Evolutionary conservation across 2,888 invertebrate genomes (phyloP), one percentile per base, ranked within the genome.

Genomic region (Agonopterix subpropinquella): DNA sequence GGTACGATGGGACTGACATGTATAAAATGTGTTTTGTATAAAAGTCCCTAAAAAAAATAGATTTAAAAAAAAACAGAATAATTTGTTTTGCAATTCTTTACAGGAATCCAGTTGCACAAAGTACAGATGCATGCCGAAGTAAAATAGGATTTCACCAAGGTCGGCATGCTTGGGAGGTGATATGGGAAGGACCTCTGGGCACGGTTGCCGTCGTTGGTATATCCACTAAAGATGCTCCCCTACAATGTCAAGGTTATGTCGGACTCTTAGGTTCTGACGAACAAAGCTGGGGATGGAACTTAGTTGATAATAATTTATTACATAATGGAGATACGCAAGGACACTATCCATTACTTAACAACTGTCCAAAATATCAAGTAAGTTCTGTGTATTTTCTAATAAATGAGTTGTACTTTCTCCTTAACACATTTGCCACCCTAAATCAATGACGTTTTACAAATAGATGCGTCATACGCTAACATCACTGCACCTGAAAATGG

Each of bases 211-310:
- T 99, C 43, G 94, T 99, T 68, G 99, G 97, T 41, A 94, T 98
- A 67, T 96, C 98, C 44, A 98, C 98, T 1, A 96, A 95, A 87
- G 97, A 98, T 73, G 97, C 98, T 8, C 92, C 96, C 41, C 88
- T 98, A 55, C 96, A 98, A 77, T 96, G 96, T 78, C 96, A 95
- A 67, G 98, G 99, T 49, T 99, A 99, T 89, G 95, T 98, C 47
- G 96, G 98, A 8, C 89, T 99, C 52, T 87, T 99, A 55, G 99
- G 99, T 36, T 95, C 96, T 4, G 98, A 99, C 87, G 96, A 97
- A 76, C 95, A 98, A 78, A 98, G 98, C 70, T 99, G 99, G 99
- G 99, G 99, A 10, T 99, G 99, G 99, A 99, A 99, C 91, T 91
- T 99, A 64, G 98, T 99, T 47, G 98, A 99, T 87, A 99, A 98